A percentile compares a stretch with the other conserved stretches of the same genome.
Conservation (phyloP, 2,888 invertebrate genomes). For the Hirtodrosophila duncani region DNA sequence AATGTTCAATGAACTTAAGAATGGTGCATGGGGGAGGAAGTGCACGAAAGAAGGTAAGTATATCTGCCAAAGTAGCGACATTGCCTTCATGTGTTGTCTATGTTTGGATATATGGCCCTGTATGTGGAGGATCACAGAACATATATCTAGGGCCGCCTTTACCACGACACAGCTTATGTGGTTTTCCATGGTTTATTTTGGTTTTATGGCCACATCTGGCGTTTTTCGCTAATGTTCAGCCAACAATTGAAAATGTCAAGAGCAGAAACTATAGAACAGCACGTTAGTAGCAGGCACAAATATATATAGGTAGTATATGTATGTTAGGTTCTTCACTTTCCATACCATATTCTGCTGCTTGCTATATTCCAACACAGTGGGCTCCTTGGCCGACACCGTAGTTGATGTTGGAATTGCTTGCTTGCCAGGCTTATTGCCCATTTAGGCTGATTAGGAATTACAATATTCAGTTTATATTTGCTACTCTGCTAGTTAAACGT, state of each 20-base stretch:
- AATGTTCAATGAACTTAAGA: constrained; percentile 39
- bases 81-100: no score
- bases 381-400: background rate
- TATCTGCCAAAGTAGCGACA: no score
- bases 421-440: constrained; percentile 56
- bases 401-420: constrained; percentile 27
- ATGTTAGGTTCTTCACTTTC: constrained; percentile 20
- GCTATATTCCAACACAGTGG: constrained; percentile 11
- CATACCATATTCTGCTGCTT: constrained; percentile 41
- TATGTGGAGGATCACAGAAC: no score
- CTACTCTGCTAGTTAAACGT: constrained; percentile 30
- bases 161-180: no score
- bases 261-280: constrained; percentile 4
- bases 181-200: constrained; percentile 16
- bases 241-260: constrained; percentile 35
- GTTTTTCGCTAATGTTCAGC: constrained; percentile 13
- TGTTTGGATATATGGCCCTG: no score
- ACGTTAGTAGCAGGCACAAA: constrained; percentile 3
- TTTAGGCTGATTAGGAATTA: constrained; percentile 15
- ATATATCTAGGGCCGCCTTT: no score
- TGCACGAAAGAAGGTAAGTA: no score
- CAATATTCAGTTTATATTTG: background rate
- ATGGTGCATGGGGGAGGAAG: constrained; percentile 2
- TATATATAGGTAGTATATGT: constrained; percentile 1
- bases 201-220: constrained; percentile 40